Conservation (phyloP, 2,113 vertebrate genomes). For the Lepisosteus oculatus region DNA sequence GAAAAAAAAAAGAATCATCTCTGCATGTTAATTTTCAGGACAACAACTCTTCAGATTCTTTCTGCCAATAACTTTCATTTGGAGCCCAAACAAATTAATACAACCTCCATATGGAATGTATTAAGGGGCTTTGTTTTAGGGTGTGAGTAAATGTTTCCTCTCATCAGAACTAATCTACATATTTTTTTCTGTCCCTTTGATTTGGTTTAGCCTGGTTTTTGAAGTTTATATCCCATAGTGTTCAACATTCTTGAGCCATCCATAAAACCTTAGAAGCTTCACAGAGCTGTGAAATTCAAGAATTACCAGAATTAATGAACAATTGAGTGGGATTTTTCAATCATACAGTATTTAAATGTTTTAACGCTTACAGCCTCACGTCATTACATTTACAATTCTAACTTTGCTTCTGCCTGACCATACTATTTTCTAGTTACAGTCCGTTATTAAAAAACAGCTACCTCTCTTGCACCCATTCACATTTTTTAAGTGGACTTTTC, state of each 20-base stretch:
- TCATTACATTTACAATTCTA: no score
- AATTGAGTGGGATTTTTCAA: no score
- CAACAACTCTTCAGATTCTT: not conserved
- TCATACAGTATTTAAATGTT: no score
- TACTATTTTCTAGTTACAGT: no score
- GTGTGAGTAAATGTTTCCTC: conserved; percentile 14
- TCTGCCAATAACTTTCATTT: not conserved
- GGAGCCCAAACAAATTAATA: not conserved
- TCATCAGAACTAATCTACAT: conserved; percentile 15
- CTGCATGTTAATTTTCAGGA: not conserved
- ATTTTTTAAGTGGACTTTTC: no score
- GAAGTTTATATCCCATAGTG: not conserved
- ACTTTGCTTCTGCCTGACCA: no score
- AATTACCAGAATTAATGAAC: not conserved
- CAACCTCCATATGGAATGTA: conserved; percentile 11
- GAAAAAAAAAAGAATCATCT: not conserved
- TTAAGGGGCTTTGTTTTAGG: conserved; percentile 15
- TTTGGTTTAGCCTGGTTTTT: no score
- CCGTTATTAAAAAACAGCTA: no score
- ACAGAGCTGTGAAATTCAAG: not conserved
- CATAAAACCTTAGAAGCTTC: not conserved
- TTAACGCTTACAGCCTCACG: no score
- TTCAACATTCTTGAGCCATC: no score
- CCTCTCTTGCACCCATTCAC: no score
- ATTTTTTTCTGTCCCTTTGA: not conserved